A percentile compares a stretch with the other conserved stretches of the same genome.
These are phyloP conservation scores for Leucoma salicis DNA, from an alignment of 2,888 invertebrate genomes.

Conservation along the genomic window DNA sequence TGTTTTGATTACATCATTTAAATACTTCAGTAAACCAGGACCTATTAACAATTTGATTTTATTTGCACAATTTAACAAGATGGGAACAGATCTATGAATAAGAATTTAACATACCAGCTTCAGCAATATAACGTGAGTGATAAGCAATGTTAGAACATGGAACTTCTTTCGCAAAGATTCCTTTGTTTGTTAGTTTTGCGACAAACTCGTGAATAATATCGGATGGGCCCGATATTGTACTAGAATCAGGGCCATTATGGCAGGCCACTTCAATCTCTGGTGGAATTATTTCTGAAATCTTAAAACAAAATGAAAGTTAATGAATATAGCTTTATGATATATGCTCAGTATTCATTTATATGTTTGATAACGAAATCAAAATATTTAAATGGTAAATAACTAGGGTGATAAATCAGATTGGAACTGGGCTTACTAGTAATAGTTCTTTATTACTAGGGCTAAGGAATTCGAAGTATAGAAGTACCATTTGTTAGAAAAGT, in stretches of 20 bases:
- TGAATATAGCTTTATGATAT: no score
- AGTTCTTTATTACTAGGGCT: no score
- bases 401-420: no score
- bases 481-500: no score
- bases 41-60: conserved; percentile 40
- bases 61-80: background rate
- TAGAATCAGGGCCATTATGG: conserved; percentile 89
- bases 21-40: conserved; percentile 74
- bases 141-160: conserved; percentile 92
- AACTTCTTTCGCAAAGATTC: conserved; percentile 68
- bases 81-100: background rate
- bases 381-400: no score
- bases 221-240: conserved; percentile 89
- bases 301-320: conserved; percentile 13
- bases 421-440: no score
- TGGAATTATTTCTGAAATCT: conserved; percentile 68
- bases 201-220: conserved; percentile 84
- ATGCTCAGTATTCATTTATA: no score
- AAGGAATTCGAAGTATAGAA: no score
- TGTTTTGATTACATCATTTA: conserved; percentile 83
- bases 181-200: conserved; percentile 54
- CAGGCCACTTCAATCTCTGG: conserved; percentile 88
- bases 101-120: conserved; percentile 66
- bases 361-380: no score
- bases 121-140: conserved; percentile 91